Base-by-base conservation (phyloP, 2,888 invertebrate species). In the Germaria angustata region DNA sequence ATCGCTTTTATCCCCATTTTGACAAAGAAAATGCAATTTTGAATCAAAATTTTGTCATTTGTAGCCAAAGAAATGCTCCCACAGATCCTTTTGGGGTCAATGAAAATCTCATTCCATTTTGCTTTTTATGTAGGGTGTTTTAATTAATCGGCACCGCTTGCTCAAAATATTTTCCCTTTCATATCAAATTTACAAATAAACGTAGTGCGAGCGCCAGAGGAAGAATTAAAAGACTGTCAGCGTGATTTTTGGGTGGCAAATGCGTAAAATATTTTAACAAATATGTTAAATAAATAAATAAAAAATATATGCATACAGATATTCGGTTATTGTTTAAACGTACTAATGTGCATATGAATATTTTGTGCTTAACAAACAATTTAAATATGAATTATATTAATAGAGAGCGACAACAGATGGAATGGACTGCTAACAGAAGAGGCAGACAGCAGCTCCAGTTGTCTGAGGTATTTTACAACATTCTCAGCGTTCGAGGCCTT, bases 211-310 rank as follows among this genome's bases (percentile, higher is more conserved):
- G 24, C 65, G 17, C 44, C 55, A 17, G 39, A 34, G 39, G 66
- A 20, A 61, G 77, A 72, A 55, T 2, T 32, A 57, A 79, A 59
- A 72, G 46, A 71, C 49, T 57, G 68, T 72, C 84, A 81, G 72
- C 80, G 81, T 82, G 78, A 84, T 84, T 86, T 85, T 86, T 85
- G 85, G 84, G 86, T 85, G 85, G 85, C 83, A 84, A 86, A 84
- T 84, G 85, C 80, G 83, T 85, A 85, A 84, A 85, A 85, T 84
- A 85, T 86, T 86, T 77, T 84, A 85, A 85, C 85, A 86, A 85
- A 85, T 86, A 80, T 76, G 84, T 76, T 84, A 80, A 84, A n/a
- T n/a, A n/a, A n/a, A n/a, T n/a, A n/a, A 75, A 82, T 73, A 32
- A 55, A 57, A 39, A 65, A 72, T 39, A 39, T 13, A 13, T 13